Evolutionary conservation across 2,113 vertebrate species (phyloP).

Genomic region (Ailuropoda melanoleuca): DNA sequence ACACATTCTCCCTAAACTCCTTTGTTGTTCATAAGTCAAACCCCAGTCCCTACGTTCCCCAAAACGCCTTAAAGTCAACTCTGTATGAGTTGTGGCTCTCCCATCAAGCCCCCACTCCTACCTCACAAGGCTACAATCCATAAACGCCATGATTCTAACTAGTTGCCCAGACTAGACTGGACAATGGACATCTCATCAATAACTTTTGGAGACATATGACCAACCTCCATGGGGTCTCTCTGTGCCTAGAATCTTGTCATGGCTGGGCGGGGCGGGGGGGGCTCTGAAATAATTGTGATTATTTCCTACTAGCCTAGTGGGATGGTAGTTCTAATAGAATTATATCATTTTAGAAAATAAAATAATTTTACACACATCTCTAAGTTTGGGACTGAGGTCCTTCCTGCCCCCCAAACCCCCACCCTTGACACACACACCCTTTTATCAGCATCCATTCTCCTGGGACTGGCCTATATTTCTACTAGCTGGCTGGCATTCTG

Average conservation of each 20-base stretch:
- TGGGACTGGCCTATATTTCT: background rate
- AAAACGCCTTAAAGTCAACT: background rate
- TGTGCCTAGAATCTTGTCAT: background rate
- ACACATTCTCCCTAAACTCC: background rate
- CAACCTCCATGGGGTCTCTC: background rate
- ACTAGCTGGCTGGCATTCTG: background rate
- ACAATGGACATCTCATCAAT: background rate
- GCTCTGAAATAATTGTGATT: background rate
- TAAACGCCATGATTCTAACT: background rate
- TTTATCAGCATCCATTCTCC: background rate
- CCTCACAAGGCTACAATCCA: background rate
- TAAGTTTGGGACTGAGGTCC: background rate
- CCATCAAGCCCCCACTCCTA: background rate
- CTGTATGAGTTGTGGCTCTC: background rate
- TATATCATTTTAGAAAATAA: constrained; percentile 31
- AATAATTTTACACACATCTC: background rate
- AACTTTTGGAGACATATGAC: background rate
- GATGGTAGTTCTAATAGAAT: background rate
- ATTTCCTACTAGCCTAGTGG: background rate
- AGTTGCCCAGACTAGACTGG: background rate
- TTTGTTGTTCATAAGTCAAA: background rate
- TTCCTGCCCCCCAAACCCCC: background rate
- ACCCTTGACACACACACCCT: background rate
- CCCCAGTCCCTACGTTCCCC: background rate
- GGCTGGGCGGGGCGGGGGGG: background rate